Percentiles rank a stretch among this genome's conserved stretches.
These are phyloP conservation scores for Channa maculata DNA, from an alignment of 2,113 vertebrate species.

Conservation along the genomic window DNA sequence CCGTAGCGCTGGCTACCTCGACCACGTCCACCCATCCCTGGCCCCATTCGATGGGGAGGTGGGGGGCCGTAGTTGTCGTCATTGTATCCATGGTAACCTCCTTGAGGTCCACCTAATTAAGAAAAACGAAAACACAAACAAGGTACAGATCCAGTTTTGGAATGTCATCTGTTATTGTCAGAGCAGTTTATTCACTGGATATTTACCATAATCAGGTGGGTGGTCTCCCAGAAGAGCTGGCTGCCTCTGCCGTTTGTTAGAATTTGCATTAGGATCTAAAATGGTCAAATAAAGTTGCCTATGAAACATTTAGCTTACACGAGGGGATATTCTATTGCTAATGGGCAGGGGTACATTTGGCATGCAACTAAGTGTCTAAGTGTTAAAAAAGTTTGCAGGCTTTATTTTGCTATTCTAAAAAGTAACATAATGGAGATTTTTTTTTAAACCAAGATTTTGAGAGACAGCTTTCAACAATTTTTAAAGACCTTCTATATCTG, in stretches of 20 bases:
- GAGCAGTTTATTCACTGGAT: background rate
- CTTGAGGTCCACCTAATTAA: conserved; percentile 85
- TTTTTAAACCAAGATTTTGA: conserved; percentile 14
- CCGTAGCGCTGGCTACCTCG: conserved; percentile 88
- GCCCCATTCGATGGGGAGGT: conserved; percentile 89
- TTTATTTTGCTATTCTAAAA: conserved; percentile 18
- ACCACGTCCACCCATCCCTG: conserved; percentile 87
- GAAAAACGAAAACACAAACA: background rate
- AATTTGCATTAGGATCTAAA: conserved; percentile 88
- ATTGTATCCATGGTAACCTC: conserved; percentile 89
- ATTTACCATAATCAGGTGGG: conserved; percentile 89
- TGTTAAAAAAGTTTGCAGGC: conserved; percentile 44
- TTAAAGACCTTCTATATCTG: conserved; percentile 28
- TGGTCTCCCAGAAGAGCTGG: conserved; percentile 92
- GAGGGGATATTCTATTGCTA: conserved; percentile 27
- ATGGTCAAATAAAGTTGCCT: conserved; percentile 20
- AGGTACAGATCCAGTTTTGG: background rate
- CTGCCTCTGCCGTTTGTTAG: conserved; percentile 93
- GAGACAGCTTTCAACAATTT: conserved; percentile 21
- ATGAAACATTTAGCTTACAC: conserved; percentile 25
- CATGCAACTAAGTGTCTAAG: conserved; percentile 73
- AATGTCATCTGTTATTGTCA: background rate
- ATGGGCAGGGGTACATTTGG: conserved; percentile 51
- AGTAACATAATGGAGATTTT: conserved; percentile 80
- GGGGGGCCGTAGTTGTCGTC: conserved; percentile 92